These are phyloP conservation scores for Carollia perspicillata DNA, from an alignment of 2,113 vertebrate species.

Conservation along the genomic window DNA sequence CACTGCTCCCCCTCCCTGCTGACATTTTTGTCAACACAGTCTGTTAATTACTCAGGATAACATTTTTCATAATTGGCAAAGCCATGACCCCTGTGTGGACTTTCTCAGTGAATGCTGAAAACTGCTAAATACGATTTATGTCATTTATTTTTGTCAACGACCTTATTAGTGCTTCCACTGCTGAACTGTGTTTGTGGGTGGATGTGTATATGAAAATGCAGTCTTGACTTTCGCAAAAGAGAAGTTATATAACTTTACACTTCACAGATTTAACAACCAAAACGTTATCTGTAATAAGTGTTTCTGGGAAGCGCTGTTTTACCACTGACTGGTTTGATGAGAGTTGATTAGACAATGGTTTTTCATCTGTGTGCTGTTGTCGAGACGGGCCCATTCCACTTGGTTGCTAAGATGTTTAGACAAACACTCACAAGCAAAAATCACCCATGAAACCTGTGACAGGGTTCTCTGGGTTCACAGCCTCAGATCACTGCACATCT, in stretches of 20 bases:
- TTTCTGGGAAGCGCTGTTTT: slow-evolving; percentile 57
- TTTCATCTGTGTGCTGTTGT: slow-evolving; percentile 58
- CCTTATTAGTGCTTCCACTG: slow-evolving; percentile 64
- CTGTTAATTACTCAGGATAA: slow-evolving; percentile 69
- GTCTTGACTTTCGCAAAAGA: slow-evolving; percentile 63
- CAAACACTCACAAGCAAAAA: slow-evolving; percentile 54
- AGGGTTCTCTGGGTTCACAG: slow-evolving; percentile 53
- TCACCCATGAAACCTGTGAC: slow-evolving; percentile 58
- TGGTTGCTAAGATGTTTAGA: slow-evolving; percentile 52
- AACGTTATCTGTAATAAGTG: slow-evolving; percentile 68
- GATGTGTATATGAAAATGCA: slow-evolving; percentile 45
- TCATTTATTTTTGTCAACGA: slow-evolving; percentile 65
- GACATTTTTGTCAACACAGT: slow-evolving; percentile 63
- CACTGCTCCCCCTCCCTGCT: background rate
- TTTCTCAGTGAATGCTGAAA: slow-evolving; percentile 57
- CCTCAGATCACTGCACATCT: slow-evolving; percentile 65
- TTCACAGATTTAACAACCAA: slow-evolving; percentile 70
- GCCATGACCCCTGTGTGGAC: background rate
- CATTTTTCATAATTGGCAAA: slow-evolving; percentile 71
- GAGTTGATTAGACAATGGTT: slow-evolving; percentile 65
- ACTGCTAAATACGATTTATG: slow-evolving; percentile 61
- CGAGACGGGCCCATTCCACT: slow-evolving; percentile 46
- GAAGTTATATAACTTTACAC: slow-evolving; percentile 68
- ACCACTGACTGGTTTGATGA: slow-evolving; percentile 62
- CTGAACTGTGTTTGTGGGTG: slow-evolving; percentile 43